These are phyloP conservation scores for Microcebus jonahi DNA, from an alignment of 2,113 vertebrate species.

Conservation along the genomic window DNA sequence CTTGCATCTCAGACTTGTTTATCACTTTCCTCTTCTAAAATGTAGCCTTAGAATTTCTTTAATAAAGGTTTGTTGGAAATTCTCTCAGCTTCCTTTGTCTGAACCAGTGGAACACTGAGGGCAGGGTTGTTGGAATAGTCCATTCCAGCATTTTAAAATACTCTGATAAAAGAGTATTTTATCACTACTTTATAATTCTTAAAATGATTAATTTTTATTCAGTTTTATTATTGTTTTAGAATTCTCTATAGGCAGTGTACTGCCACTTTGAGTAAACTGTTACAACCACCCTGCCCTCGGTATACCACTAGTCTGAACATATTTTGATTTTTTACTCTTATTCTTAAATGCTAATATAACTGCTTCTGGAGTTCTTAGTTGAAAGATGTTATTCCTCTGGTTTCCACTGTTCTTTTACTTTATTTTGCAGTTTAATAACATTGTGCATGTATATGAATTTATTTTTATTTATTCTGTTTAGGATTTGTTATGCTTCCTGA, in stretches of 20 bases:
- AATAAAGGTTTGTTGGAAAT: constrained; percentile 2
- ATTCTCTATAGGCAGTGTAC: neutral
- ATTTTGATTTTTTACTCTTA: neutral
- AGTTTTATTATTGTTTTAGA: neutral
- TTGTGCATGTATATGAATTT: neutral
- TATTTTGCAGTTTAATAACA: neutral
- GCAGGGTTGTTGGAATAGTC: neutral
- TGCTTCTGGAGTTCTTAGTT: neutral
- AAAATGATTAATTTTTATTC: neutral
- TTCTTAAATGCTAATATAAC: constrained; percentile 23
- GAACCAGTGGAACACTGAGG: neutral
- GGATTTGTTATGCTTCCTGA: constrained; percentile 12
- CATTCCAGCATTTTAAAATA: too few species aligned
- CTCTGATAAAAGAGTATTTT: neutral
- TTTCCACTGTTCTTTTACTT: neutral
- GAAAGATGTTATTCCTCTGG: neutral
- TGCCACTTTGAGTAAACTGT: neutral
- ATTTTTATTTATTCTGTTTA: neutral
- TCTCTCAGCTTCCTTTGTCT: neutral
- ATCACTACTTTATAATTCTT: neutral
- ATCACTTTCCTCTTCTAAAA: constrained; percentile 3
- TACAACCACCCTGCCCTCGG: neutral
- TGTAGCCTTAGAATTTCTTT: neutral
- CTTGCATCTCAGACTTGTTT: neutral
- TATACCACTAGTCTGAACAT: neutral